These are phyloP conservation scores for Metellina segmentata DNA, from an alignment of 2,888 invertebrate species.

Conservation along the genomic window DNA sequence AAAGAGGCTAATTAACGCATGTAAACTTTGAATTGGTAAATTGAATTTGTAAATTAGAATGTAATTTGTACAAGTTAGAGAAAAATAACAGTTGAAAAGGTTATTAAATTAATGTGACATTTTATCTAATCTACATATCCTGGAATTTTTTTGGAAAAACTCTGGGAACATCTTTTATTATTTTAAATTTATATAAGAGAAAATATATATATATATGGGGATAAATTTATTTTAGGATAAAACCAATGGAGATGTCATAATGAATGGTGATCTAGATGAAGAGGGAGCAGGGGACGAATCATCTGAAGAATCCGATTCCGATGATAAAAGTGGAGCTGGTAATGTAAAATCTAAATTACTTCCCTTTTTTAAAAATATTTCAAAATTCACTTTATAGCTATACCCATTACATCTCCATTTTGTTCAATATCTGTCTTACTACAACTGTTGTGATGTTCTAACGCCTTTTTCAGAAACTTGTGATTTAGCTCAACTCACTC, in stretches of 20 bases:
- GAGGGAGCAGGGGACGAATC: slow-evolving; percentile 76
- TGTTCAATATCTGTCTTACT: not conserved
- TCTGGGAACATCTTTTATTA: too few relatives aligned
- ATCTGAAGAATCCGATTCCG: slow-evolving; percentile 76
- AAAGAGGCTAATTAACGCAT: too few relatives aligned
- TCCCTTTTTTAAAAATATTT: too few relatives aligned
- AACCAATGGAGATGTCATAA: slow-evolving; percentile 49
- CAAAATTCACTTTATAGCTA: not conserved
- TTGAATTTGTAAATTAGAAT: too few relatives aligned
- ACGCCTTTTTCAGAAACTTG: slow-evolving; percentile 79
- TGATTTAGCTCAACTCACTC: slow-evolving; percentile 92
- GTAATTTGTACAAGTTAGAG: not conserved
- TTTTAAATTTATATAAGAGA: too few relatives aligned
- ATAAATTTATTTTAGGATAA: slow-evolving; percentile 41
- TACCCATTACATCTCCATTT: not conserved
- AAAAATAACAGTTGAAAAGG: not conserved
- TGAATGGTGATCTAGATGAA: slow-evolving; percentile 50
- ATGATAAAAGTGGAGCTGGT: slow-evolving; percentile 73
- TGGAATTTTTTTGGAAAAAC: too few relatives aligned
- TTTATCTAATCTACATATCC: not conserved
- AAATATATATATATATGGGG: too few relatives aligned
- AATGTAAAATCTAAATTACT: not conserved
- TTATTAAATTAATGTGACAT: not conserved
- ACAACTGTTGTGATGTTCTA: not conserved
- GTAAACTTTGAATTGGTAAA: too few relatives aligned